Conservation (phyloP, 2,797 vertebrate genomes). For the Thalassophryne amazonica region DNA sequence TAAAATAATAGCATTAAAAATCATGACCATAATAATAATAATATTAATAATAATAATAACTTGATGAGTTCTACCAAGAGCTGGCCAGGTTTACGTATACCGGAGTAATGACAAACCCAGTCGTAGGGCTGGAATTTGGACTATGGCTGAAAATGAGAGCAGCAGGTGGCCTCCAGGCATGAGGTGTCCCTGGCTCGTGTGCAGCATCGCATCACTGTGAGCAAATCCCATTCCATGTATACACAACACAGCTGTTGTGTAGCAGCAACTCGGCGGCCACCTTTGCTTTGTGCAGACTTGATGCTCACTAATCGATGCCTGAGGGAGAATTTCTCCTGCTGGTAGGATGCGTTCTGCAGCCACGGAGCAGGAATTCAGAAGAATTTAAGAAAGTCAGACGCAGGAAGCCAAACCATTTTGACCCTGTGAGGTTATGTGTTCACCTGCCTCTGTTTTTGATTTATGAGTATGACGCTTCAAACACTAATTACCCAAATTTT, state of each 20-base stretch:
- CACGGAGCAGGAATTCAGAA: constrained; percentile 53
- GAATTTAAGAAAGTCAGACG: constrained; percentile 65
- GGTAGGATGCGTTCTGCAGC: constrained; percentile 66
- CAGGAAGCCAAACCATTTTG: constrained; percentile 56
- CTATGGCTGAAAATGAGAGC: constrained; percentile 52
- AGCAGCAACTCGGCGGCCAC: constrained; percentile 50
- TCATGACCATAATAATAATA: too few relatives aligned
- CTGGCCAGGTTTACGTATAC: constrained; percentile 2
- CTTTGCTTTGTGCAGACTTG: constrained; percentile 63
- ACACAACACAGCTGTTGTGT: constrained; percentile 72
- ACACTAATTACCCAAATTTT: too few relatives aligned
- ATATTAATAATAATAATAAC: too few relatives aligned
- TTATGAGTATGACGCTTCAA: too few relatives aligned
- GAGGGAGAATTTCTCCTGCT: constrained; percentile 69
- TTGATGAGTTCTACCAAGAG: constrained; percentile 5
- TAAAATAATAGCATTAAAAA: too few relatives aligned
- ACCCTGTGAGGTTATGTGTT: constrained; percentile 43
- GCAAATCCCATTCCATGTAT: constrained; percentile 51
- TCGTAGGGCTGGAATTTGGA: constrained; percentile 24
- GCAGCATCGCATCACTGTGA: constrained; percentile 48
- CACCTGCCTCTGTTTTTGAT: constrained; percentile 20
- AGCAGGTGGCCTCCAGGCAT: constrained; percentile 58
- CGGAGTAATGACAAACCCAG: constrained; percentile 64
- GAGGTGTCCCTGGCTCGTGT: constrained; percentile 63
- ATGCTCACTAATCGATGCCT: constrained; percentile 73